Conservation (phyloP, 2,888 invertebrate genomes). For the Papilio gigon region DNA sequence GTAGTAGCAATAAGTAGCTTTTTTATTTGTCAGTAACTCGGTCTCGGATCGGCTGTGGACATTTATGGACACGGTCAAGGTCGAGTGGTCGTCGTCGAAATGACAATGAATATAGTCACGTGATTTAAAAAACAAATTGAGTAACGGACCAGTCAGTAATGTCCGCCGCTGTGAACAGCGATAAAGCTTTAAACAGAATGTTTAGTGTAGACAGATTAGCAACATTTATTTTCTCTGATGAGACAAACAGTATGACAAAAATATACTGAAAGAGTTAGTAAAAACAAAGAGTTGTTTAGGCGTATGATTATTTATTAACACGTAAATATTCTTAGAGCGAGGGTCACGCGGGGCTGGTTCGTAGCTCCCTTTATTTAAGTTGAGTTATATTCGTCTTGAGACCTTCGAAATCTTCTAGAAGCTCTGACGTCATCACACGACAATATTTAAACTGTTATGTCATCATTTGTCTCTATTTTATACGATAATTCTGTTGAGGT, state of each 20-base stretch:
- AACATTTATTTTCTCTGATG: neutral
- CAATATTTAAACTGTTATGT: slow-evolving; percentile 42
- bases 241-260: neutral
- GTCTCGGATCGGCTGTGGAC: neutral
- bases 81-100: slow-evolving; percentile 28
- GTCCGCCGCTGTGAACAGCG: neutral
- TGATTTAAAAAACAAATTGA: neutral
- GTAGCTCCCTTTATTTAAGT: neutral
- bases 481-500: slow-evolving; percentile 41
- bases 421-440: slow-evolving; percentile 36
- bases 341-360: neutral
- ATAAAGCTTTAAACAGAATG: neutral
- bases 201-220: neutral
- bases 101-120: slow-evolving; percentile 7
- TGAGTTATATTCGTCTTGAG: slow-evolving; percentile 3
- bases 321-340: neutral
- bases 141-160: neutral
- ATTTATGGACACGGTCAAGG: slow-evolving; percentile 38
- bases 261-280: neutral
- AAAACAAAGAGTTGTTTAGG: neutral
- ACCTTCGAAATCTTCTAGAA: slow-evolving; percentile 23
- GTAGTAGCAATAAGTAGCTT: neutral
- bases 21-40: neutral
- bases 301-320: neutral
- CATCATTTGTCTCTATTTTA: slow-evolving; percentile 38